Conservation (phyloP, 2,797 vertebrate genomes). For the Chromis chromis region DNA sequence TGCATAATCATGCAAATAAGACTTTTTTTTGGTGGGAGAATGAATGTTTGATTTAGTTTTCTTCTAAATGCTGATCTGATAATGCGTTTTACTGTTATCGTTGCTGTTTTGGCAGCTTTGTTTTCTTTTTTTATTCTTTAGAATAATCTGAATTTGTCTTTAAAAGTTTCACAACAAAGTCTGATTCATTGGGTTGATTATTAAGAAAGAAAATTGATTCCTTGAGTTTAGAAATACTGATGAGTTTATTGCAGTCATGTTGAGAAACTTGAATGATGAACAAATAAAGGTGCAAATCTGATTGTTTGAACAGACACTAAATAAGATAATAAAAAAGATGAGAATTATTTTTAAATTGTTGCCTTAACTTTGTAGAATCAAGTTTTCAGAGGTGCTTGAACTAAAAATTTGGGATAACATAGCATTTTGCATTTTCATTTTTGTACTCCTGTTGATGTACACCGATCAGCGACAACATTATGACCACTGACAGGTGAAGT, state of each 20-base stretch:
- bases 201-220: neutral
- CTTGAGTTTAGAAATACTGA: neutral
- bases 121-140: neutral
- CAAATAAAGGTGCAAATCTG: neutral
- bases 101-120: neutral
- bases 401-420: neutral
- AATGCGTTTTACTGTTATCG: constrained; percentile 3
- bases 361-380: neutral
- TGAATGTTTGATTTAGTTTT: constrained; percentile 5
- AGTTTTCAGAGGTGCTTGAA: neutral
- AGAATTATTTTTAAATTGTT: neutral
- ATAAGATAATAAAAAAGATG: neutral
- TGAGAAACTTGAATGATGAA: neutral
- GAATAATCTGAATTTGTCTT: neutral
- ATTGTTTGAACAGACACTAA: neutral
- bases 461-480: no score
- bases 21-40: constrained; percentile 28
- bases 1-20: constrained; percentile 31
- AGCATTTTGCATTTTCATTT: neutral
- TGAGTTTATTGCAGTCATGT: neutral
- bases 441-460: no score
- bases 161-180: neutral
- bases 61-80: constrained; percentile 6
- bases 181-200: neutral
- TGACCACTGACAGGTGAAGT: no score